Percentiles rank a stretch among this genome's conserved stretches.
Conservation (phyloP, 1,140 invertebrate species). For the Asbolus verrucosus region DNA sequence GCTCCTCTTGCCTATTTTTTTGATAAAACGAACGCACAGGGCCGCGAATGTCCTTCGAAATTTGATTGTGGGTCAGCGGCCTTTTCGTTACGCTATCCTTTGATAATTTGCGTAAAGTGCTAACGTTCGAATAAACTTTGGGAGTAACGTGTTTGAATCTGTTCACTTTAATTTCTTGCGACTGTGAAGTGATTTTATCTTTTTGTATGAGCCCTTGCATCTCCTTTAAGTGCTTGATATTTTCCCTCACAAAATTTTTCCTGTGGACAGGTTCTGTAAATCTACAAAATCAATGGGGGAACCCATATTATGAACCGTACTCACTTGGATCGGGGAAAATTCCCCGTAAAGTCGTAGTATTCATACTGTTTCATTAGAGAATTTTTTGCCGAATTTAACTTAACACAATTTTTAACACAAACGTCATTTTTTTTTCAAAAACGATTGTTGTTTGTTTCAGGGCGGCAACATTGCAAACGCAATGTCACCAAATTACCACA, state of each 20-base stretch:
- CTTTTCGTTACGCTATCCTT: constrained; percentile 1
- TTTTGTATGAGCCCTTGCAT: constrained; percentile 68
- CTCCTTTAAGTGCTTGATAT: constrained; percentile 69
- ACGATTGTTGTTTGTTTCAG: constrained; percentile 16
- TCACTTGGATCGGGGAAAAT: constrained; percentile 71
- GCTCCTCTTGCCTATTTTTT: constrained; percentile 29
- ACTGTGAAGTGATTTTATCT: constrained; percentile 54
- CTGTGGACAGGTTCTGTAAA: constrained; percentile 68
- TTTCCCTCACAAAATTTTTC: constrained; percentile 71
- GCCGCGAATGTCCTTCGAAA: not conserved
- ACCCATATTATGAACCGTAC: constrained; percentile 57
- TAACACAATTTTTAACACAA: constrained; percentile 19
- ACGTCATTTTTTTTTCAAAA: constrained; percentile 25
- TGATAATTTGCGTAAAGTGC: not conserved
- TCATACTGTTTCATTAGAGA: constrained; percentile 52
- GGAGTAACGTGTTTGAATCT: constrained; percentile 61
- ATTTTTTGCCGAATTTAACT: constrained; percentile 17
- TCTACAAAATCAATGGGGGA: constrained; percentile 31
- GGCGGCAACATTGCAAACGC: constrained; percentile 5
- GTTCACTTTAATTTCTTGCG: constrained; percentile 60
- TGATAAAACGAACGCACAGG: not conserved
- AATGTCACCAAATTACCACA: not conserved
- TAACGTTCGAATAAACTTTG: constrained; percentile 19
- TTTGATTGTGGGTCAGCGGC: not conserved
- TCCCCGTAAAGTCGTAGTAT: constrained; percentile 67